These are phyloP conservation scores for Lagopus muta DNA, from an alignment of 2,113 vertebrate genomes.

Conservation along the genomic window DNA sequence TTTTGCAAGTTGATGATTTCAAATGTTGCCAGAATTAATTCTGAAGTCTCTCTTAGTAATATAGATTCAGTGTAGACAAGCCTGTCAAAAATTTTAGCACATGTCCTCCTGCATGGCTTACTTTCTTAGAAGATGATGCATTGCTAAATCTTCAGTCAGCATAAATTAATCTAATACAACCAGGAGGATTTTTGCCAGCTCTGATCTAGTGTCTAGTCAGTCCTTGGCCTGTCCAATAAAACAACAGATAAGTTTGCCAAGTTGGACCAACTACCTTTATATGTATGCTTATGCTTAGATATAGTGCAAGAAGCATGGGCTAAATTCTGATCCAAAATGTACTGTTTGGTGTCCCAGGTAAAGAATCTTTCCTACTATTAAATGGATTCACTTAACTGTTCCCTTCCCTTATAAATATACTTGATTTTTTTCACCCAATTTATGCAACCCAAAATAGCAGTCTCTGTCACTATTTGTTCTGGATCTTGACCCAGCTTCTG, in stretches of 20 bases:
- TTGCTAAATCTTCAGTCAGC: not conserved
- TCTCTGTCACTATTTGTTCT: not conserved
- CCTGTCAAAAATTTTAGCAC: not conserved
- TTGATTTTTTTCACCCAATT: not conserved
- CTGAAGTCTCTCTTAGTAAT: not conserved
- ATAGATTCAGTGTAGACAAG: not conserved
- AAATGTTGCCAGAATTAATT: not conserved
- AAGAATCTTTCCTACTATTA: not conserved
- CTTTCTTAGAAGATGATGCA: not conserved
- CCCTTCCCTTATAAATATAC: not conserved
- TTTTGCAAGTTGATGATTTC: not conserved
- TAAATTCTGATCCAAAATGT: not conserved
- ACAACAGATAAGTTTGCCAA: constrained; percentile 19
- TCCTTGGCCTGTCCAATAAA: constrained; percentile 15
- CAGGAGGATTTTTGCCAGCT: not conserved
- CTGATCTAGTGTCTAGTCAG: constrained; percentile 30
- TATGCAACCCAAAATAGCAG: not conserved
- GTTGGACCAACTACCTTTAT: not conserved
- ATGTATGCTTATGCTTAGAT: not conserved
- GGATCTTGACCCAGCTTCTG: constrained; percentile 20
- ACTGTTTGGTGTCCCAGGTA: not conserved
- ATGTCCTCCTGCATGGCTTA: not conserved
- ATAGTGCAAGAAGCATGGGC: not conserved
- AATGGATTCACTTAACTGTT: not conserved
- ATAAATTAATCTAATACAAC: constrained; percentile 4